Evolutionary conservation across 2,113 vertebrate genomes (phyloP).

Genomic region (Anguilla japonica): DNA sequence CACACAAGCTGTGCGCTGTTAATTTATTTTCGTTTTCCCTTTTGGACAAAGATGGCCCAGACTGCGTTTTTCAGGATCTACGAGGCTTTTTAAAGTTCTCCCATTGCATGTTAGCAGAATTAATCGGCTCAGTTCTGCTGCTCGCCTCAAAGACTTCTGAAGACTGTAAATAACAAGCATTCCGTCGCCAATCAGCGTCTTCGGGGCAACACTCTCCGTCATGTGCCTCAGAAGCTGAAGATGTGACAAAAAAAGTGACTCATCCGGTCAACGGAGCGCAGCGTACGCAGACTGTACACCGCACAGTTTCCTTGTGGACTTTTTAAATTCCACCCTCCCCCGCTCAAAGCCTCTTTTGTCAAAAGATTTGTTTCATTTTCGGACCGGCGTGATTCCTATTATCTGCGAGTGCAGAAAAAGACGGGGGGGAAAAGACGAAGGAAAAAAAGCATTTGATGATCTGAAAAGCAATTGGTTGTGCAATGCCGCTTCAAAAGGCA

Average conservation of each 20-base stretch:
- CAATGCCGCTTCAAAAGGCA: too few relatives aligned
- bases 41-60: too few relatives aligned
- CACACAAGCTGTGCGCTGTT: too few relatives aligned
- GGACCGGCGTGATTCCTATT: neutral
- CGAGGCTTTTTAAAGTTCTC: neutral
- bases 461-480: neutral
- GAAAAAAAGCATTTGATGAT: neutral
- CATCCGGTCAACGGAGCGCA: neutral
- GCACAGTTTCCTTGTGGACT: neutral
- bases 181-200: neutral
- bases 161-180: constrained; percentile 2
- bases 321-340: neutral
- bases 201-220: neutral
- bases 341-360: neutral
- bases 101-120: constrained; percentile 1
- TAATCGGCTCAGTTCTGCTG: neutral
- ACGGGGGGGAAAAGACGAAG: neutral
- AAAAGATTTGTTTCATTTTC: neutral
- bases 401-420: neutral
- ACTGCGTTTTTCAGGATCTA: too few relatives aligned
- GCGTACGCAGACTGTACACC: neutral
- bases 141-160: neutral
- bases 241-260: neutral
- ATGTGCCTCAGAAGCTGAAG: neutral
- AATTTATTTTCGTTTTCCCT: too few relatives aligned